Evolutionary conservation across 2,888 invertebrate genomes (phyloP), one percentile per base, ranked within the genome.

Genomic region (Clostera curtula): DNA sequence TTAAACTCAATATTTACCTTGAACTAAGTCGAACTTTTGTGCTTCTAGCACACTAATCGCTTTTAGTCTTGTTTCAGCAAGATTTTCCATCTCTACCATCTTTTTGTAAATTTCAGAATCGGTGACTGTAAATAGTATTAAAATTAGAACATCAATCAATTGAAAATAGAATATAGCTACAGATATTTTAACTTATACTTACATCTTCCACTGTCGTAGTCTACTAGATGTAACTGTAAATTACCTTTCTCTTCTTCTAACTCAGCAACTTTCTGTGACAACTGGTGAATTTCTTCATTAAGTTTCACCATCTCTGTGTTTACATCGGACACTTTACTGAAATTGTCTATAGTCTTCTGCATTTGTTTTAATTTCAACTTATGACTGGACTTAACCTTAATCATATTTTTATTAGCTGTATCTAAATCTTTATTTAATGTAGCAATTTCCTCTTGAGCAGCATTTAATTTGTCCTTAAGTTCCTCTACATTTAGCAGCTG

Each of bases 201-300:
- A 87, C 89, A 80, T 87, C 89, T 86, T 51, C 87, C 86, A 68
- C 90, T 90, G 66, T 92, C 92, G 73, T 90, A 90, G 75, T 93
- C 92, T 50, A 93, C 90, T 63, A 93, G 86, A 76, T 91, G 91
- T 62, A 95, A 83, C 75, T 95, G 94, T 59, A 96, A 87, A 76
- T 94, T 93, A 54, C 95, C 95, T 79, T 95, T 96, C 75, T 96
- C 96, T 70, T 95, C 94, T 75, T 95, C 94, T 41, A 96, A 73
- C 61, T 94, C 93, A 7, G 92, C 91, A 35, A 96, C 88, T 80
- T 89, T 90, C 49, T 93, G 90, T 37, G 89, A 88, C 25, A 91
- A 70, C 42, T 86, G 84, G 38, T 87, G 86, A 43, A 89, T 84
- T 53, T 89, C 88, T 33, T 85, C 85, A 54, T 85, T 86, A 24